Percentiles rank a stretch among this genome's conserved stretches.
phyloP scores from a whole-genome alignment of 2,888 invertebrate species.

The Lagria hirta region DNA sequence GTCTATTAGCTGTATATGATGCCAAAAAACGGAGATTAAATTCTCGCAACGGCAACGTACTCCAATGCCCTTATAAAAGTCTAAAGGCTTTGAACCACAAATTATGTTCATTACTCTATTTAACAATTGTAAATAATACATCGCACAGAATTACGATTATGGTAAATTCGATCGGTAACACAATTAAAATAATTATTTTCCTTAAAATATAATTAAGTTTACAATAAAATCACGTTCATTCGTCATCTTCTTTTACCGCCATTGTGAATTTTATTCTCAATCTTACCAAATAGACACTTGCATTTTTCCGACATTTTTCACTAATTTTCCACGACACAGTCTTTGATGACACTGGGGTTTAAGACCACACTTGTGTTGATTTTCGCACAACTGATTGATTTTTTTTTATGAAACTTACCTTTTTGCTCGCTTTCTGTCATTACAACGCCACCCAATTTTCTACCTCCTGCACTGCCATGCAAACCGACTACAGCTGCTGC shows the following conservation, averaged over 20 bases:
- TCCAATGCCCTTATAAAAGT: slow-evolving; percentile 48
- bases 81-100: slow-evolving; percentile 36
- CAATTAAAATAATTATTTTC: too few species aligned
- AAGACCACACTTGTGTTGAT: too few species aligned
- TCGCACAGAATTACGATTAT: slow-evolving; percentile 6
- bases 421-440: slow-evolving; percentile 75
- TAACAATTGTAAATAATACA: slow-evolving; percentile 4
- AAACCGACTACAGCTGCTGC: too few species aligned
- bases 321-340: too few species aligned
- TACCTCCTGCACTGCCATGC: slow-evolving; percentile 59
- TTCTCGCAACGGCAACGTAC: slow-evolving; percentile 22
- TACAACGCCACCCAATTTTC: slow-evolving; percentile 78
- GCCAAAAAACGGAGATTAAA: too few species aligned
- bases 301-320: too few species aligned
- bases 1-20: too few species aligned
- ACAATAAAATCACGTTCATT: slow-evolving; percentile 36
- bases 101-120: slow-evolving; percentile 10
- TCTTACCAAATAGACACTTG: too few species aligned
- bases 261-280: slow-evolving; percentile 51
- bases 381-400: slow-evolving; percentile 21
- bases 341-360: too few species aligned
- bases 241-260: slow-evolving; percentile 52
- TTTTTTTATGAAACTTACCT: slow-evolving; percentile 75
- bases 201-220: too few species aligned
- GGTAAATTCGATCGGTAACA: too few species aligned